A percentile compares a stretch with the other conserved stretches of the same genome.
Conservation (phyloP, 2,888 invertebrate species). For the Anticlea derivata region DNA sequence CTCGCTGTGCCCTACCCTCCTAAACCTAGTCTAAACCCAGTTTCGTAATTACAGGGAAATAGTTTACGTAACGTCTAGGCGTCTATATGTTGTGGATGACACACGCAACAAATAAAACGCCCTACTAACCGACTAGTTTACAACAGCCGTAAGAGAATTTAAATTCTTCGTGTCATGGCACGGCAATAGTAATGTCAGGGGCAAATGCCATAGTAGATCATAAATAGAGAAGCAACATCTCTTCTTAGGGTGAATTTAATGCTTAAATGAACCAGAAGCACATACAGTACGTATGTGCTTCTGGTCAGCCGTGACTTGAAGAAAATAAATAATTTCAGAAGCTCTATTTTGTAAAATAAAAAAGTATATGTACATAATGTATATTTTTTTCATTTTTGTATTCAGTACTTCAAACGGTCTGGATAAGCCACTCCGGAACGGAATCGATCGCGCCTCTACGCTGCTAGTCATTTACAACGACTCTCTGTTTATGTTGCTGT, state of each 20-base stretch:
- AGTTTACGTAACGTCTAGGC: background rate
- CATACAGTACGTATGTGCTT: no score
- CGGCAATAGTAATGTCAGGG: slow-evolving; percentile 19
- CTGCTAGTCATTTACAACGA: slow-evolving; percentile 3
- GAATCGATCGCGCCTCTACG: background rate
- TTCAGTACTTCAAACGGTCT: no score
- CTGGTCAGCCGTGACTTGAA: no score
- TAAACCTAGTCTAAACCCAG: no score
- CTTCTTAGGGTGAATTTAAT: no score
- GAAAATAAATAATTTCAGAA: no score
- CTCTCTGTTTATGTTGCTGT: slow-evolving; percentile 17
- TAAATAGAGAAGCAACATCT: slow-evolving; percentile 1
- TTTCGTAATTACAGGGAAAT: no score
- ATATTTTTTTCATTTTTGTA: no score
- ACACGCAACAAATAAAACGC: slow-evolving; percentile 47
- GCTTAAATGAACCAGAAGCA: no score
- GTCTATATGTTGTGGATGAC: slow-evolving; percentile 36
- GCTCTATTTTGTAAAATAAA: no score
- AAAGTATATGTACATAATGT: no score
- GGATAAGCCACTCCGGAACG: background rate
- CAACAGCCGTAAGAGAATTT: slow-evolving; percentile 41
- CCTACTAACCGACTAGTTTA: slow-evolving; percentile 32
- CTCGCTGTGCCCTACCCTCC: no score
- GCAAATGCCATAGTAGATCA: slow-evolving; percentile 12
- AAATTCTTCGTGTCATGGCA: slow-evolving; percentile 36